Evolutionary conservation across 2,113 vertebrate genomes (phyloP).

Genomic region (Coreoperca whiteheadi): DNA sequence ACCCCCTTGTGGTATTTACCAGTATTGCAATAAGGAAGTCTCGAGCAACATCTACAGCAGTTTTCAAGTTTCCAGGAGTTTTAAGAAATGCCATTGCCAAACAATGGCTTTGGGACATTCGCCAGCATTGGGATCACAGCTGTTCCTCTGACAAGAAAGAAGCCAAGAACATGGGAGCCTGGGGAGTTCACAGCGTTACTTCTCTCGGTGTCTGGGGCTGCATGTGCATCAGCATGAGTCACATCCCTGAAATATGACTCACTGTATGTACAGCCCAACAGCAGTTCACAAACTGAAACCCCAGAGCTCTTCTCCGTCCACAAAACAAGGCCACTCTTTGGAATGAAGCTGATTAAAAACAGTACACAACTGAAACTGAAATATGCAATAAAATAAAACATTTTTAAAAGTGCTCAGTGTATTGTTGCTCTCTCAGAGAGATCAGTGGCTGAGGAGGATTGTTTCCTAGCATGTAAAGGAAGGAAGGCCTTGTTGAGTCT

Average conservation of each 20-base stretch:
- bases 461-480: constrained; percentile 44
- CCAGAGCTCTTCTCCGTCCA: constrained; percentile 22
- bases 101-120: constrained; percentile 60
- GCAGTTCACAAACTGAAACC: constrained; percentile 43
- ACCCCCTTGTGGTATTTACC: constrained; percentile 56
- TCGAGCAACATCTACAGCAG: constrained; percentile 41
- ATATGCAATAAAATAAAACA: constrained; percentile 54
- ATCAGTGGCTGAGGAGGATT: constrained; percentile 51
- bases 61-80: constrained; percentile 81
- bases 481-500: constrained; percentile 44
- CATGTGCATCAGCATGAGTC: constrained; percentile 56
- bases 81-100: constrained; percentile 61
- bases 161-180: constrained; percentile 14
- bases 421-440: constrained; percentile 73
- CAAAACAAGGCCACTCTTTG: constrained; percentile 79
- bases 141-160: constrained; percentile 32
- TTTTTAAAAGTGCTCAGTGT: constrained; percentile 78
- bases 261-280: constrained; percentile 43
- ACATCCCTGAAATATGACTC: constrained; percentile 61
- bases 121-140: constrained; percentile 39
- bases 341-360: constrained; percentile 81
- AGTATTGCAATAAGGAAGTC: constrained; percentile 72
- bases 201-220: constrained; percentile 38
- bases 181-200: constrained; percentile 39
- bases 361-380: constrained; percentile 48